A percentile compares a stretch with the other conserved stretches of the same genome.
Conservation (phyloP, 2,888 invertebrate genomes). For the Callimorpha dominula region DNA sequence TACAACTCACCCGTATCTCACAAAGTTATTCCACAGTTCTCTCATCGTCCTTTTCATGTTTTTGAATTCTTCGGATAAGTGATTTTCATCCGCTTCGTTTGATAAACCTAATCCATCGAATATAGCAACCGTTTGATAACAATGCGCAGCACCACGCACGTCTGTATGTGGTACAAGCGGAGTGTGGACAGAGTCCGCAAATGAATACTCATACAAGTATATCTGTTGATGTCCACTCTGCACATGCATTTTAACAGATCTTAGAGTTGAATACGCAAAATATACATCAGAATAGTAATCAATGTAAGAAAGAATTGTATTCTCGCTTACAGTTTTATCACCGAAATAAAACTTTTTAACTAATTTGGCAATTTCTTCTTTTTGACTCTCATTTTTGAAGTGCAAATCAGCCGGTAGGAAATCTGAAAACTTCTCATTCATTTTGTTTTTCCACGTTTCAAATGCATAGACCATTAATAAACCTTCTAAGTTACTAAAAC, state of each 20-base stretch:
- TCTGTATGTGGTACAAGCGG: conserved; percentile 47
- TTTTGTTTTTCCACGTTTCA: conserved; percentile 53
- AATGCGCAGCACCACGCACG: conserved; percentile 57
- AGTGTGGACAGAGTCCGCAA: conserved; percentile 47
- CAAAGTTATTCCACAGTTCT: conserved; percentile 54
- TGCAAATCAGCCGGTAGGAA: conserved; percentile 62
- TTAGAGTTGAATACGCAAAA: conserved; percentile 58
- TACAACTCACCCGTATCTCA: conserved; percentile 51
- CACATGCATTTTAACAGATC: conserved; percentile 49
- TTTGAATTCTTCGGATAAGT: conserved; percentile 39
- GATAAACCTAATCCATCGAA: background rate
- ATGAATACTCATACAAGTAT: conserved; percentile 64
- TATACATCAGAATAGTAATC: conserved; percentile 67
- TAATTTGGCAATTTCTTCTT: conserved; percentile 46
- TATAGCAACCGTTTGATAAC: conserved; percentile 52
- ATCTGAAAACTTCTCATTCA: conserved; percentile 62
- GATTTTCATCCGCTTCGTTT: background rate
- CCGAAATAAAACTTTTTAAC: conserved; percentile 65
- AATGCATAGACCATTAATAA: conserved; percentile 44
- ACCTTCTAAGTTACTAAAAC: conserved; percentile 64
- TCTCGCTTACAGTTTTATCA: conserved; percentile 35
- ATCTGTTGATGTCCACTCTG: conserved; percentile 51
- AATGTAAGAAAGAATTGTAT: conserved; percentile 44
- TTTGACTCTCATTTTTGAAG: conserved; percentile 54
- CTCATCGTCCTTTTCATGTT: conserved; percentile 45